phyloP scores from a whole-genome alignment of 2,888 invertebrate species.

The Nomada ferruginata region DNA sequence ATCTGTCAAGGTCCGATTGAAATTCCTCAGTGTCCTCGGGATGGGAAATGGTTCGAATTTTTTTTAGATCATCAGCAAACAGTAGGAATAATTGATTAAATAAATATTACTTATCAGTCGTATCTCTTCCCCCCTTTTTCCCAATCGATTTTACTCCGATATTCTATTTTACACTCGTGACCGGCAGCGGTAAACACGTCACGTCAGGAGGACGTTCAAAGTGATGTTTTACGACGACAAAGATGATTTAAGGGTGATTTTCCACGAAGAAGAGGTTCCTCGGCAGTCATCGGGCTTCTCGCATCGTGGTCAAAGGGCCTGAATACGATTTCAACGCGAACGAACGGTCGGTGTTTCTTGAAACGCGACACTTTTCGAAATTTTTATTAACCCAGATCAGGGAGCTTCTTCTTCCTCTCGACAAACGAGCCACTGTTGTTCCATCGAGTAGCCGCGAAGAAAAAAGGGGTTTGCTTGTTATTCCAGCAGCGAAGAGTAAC shows the following conservation, averaged over 20 bases:
- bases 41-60: too few relatives aligned
- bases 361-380: constrained; percentile 68
- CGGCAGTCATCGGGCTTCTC: constrained; percentile 14
- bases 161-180: neutral
- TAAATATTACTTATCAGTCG: too few relatives aligned
- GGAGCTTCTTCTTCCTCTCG: constrained; percentile 48
- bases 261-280: constrained; percentile 42
- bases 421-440: constrained; percentile 70
- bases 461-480: constrained; percentile 64
- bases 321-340: constrained; percentile 9
- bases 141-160: neutral
- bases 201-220: constrained; percentile 21
- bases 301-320: constrained; percentile 29
- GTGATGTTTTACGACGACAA: constrained; percentile 36
- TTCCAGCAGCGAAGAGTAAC: constrained; percentile 35
- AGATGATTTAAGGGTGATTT: constrained; percentile 47
- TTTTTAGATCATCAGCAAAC: too few relatives aligned
- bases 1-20: too few relatives aligned
- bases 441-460: constrained; percentile 5
- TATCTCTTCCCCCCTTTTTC: neutral
- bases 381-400: constrained; percentile 76
- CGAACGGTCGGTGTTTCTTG: constrained; percentile 54
- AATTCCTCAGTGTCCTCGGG: too few relatives aligned
- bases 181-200: neutral
- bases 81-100: too few relatives aligned